phyloP scores from a whole-genome alignment of 2,797 vertebrate species.

The Setipinna tenuifilis region DNA sequence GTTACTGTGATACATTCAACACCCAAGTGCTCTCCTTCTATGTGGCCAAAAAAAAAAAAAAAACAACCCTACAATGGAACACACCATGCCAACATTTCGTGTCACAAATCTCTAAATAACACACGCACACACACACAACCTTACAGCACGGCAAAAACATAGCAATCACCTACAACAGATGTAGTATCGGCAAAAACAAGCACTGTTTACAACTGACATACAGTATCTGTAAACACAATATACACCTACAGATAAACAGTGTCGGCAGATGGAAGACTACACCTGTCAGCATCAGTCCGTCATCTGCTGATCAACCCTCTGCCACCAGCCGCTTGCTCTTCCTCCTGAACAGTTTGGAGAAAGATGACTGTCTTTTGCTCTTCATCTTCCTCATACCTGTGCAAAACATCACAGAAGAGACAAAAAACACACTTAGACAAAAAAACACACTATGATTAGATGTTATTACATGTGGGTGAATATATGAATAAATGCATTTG shows the following conservation, averaged over 20 bases:
- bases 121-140: background rate
- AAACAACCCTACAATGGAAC: background rate
- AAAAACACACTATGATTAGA: background rate
- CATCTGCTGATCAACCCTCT: constrained; percentile 55
- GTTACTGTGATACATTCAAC: background rate
- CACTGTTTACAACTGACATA: background rate
- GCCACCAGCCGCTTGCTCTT: constrained; percentile 71
- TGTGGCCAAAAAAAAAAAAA: background rate
- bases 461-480: background rate
- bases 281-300: background rate
- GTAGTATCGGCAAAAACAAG: background rate
- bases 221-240: too few relatives aligned
- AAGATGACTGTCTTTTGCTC: constrained; percentile 73
- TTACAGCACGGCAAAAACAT: background rate
- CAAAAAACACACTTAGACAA: background rate
- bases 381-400: constrained; percentile 73
- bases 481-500: background rate
- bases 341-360: constrained; percentile 76
- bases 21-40: background rate
- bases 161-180: too few relatives aligned
- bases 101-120: too few relatives aligned
- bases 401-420: constrained; percentile 6
- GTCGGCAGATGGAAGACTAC: background rate
- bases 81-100: background rate
- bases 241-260: too few relatives aligned